phyloP scores from a whole-genome alignment of 1,140 invertebrate species.

The Zeugodacus cucurbitae region DNA sequence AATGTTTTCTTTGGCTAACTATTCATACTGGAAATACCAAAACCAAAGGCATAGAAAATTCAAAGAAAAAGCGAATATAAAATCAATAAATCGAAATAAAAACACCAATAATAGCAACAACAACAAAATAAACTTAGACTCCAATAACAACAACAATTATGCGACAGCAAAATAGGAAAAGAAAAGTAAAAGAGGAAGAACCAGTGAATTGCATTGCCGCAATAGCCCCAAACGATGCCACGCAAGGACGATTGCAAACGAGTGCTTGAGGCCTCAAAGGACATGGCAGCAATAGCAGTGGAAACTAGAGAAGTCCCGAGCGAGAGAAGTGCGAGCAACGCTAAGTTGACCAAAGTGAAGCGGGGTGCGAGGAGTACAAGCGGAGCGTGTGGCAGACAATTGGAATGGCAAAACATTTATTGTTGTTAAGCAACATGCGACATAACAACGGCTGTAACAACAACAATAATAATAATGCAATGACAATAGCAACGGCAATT shows the following conservation, averaged over 20 bases:
- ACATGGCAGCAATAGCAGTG: not conserved
- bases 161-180: not conserved
- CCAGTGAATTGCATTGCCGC: slow-evolving; percentile 1
- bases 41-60: not conserved
- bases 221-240: slow-evolving; percentile 28
- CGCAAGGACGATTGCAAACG: slow-evolving; percentile 19
- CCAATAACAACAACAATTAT: not conserved
- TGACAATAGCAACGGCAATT: not conserved
- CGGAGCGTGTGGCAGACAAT: not conserved
- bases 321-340: not conserved
- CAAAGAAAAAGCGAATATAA: not conserved
- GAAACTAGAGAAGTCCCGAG: not conserved
- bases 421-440: not conserved
- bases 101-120: not conserved
- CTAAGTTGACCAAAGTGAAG: not conserved
- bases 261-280: slow-evolving; percentile 18
- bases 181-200: not conserved
- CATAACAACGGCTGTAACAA: not conserved
- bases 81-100: not conserved
- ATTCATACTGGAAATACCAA: no score
- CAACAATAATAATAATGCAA: not conserved
- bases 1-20: no score
- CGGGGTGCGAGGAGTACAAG: not conserved
- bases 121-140: not conserved
- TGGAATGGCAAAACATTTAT: slow-evolving; percentile 12